Evolutionary conservation across 1,140 invertebrate genomes (phyloP).

Genomic region (Tetraneura akinire): DNA sequence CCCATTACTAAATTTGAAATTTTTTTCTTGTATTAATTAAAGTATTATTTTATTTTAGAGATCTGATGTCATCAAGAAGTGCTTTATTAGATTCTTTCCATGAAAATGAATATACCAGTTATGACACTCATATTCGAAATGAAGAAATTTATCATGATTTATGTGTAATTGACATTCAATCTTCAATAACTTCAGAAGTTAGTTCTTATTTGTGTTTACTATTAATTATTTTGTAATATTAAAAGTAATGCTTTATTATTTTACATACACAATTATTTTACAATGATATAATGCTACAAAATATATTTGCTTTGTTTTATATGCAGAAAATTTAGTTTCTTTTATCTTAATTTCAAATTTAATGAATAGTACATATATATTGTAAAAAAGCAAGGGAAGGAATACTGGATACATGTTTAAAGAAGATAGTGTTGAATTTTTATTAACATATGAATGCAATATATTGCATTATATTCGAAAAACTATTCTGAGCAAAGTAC

Average conservation of each 20-base stretch:
- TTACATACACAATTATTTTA: too few relatives aligned
- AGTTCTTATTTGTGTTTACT: background rate
- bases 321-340: too few relatives aligned
- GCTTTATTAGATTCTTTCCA: slow-evolving; percentile 44
- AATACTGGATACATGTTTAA: too few relatives aligned
- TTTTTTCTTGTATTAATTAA: background rate
- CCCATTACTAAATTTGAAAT: background rate
- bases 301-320: too few relatives aligned
- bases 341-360: too few relatives aligned
- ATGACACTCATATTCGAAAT: slow-evolving; percentile 69
- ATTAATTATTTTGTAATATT: background rate
- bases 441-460: too few relatives aligned
- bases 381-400: too few relatives aligned
- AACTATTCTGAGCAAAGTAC: too few relatives aligned
- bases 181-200: slow-evolving; percentile 51
- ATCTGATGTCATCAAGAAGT: slow-evolving; percentile 44
- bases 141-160: slow-evolving; percentile 83
- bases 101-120: slow-evolving; percentile 65
- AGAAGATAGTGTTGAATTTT: too few relatives aligned
- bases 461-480: too few relatives aligned
- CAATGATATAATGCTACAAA: too few relatives aligned
- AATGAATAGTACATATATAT: too few relatives aligned
- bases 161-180: slow-evolving; percentile 64
- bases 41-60: slow-evolving; percentile 18
- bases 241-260: background rate